These are phyloP conservation scores for Charaxes varanes DNA, from an alignment of 1,140 invertebrate genomes.

Conservation along the genomic window DNA sequence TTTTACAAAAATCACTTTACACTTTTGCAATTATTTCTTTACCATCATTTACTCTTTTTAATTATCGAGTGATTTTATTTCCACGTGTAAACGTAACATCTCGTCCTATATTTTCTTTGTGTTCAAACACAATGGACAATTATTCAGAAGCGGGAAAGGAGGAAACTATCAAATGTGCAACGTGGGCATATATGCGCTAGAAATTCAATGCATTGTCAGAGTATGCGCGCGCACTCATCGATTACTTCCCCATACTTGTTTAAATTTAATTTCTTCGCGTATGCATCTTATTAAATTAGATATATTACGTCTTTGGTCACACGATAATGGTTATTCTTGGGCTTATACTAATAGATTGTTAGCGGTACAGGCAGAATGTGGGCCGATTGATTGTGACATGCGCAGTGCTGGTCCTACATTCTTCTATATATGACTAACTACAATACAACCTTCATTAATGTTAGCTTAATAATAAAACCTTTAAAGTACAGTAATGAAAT, in stretches of 20 bases:
- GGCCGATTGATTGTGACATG: conserved; percentile 28
- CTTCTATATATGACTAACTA: conserved; percentile 1
- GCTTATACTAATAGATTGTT: too few relatives aligned
- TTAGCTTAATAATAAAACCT: background rate
- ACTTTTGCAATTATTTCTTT: conserved; percentile 6
- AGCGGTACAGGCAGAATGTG: conserved; percentile 12
- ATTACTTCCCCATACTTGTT: conserved; percentile 38
- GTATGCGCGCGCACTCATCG: conserved; percentile 59
- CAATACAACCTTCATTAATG: too few relatives aligned
- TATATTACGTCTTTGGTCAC: conserved; percentile 32
- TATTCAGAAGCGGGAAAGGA: conserved; percentile 12
- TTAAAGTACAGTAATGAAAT: too few relatives aligned
- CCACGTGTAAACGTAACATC: too few relatives aligned
- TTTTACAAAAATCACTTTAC: too few relatives aligned
- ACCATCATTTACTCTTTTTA: too few relatives aligned
- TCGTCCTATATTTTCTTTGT: too few relatives aligned
- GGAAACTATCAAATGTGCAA: background rate
- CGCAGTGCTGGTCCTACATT: too few relatives aligned
- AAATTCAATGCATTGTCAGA: conserved; percentile 37
- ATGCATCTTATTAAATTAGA: conserved; percentile 46
- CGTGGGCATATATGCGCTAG: conserved; percentile 11
- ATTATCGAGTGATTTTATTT: too few relatives aligned
- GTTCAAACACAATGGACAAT: too few relatives aligned
- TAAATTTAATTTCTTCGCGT: conserved; percentile 43
- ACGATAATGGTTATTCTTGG: conserved; percentile 21